phyloP scores from a whole-genome alignment of 2,797 vertebrate species.

The Urocyon cinereoargenteus region DNA sequence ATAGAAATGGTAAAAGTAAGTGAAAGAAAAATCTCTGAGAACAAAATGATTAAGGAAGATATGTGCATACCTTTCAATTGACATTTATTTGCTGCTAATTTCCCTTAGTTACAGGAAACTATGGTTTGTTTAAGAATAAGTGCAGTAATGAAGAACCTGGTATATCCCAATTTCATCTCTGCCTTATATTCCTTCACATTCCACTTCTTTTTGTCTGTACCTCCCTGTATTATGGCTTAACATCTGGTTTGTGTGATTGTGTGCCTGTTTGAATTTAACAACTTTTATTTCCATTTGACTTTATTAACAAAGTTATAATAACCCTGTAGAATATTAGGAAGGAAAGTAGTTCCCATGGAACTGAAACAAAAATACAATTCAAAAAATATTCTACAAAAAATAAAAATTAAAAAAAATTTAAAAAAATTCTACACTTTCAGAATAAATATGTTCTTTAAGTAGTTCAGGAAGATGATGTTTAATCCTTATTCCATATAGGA shows the following conservation, averaged over 20 bases:
- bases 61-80: background rate
- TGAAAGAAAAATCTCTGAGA: background rate
- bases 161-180: background rate
- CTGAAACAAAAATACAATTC: background rate
- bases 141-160: background rate
- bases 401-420: no score
- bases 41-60: background rate
- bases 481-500: background rate
- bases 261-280: background rate
- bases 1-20: background rate
- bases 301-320: background rate
- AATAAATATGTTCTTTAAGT: background rate
- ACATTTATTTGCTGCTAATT: background rate
- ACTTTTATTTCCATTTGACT: background rate
- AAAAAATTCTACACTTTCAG: background rate
- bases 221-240: background rate
- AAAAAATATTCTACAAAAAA: background rate
- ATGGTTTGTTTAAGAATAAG: background rate
- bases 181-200: accelerated
- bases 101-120: background rate
- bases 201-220: background rate
- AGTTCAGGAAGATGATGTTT: background rate
- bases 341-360: background rate
- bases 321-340: background rate
- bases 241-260: background rate